phyloP scores from a whole-genome alignment of 2,113 vertebrate genomes.

The Pollimyrus isidori region DNA sequence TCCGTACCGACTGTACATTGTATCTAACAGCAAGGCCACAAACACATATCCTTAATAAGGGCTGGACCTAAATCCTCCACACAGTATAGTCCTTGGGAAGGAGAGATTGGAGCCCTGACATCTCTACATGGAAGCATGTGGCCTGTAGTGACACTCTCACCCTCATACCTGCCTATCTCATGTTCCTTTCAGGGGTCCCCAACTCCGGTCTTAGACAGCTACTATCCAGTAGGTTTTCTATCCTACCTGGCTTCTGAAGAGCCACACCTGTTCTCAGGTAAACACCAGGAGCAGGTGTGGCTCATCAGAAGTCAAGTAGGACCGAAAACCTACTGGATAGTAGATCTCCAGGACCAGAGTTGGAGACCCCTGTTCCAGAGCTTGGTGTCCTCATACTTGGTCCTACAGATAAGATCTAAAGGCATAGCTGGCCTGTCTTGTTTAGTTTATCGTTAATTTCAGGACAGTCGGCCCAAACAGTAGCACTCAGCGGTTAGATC shows the following conservation, averaged over 20 bases:
- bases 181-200: neutral
- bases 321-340: too few species aligned
- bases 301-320: too few species aligned
- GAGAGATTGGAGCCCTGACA: neutral
- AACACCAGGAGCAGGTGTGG: too few species aligned
- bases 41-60: neutral
- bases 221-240: too few species aligned
- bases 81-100: neutral
- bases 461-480: too few species aligned
- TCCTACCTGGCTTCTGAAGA: too few species aligned
- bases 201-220: too few species aligned
- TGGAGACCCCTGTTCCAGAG: too few species aligned
- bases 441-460: neutral
- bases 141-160: neutral
- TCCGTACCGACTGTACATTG: constrained; percentile 23
- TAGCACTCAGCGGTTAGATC: neutral
- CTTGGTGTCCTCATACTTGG: too few species aligned
- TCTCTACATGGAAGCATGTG: neutral
- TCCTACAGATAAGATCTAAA: neutral
- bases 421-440: neutral
- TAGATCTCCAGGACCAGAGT: too few species aligned
- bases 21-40: constrained; percentile 1
- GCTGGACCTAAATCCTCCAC: neutral
- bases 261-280: too few species aligned
- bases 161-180: neutral